Base-by-base conservation (phyloP, 2,113 vertebrate species). In the Rhegmatorhina hoffmannsi region DNA sequence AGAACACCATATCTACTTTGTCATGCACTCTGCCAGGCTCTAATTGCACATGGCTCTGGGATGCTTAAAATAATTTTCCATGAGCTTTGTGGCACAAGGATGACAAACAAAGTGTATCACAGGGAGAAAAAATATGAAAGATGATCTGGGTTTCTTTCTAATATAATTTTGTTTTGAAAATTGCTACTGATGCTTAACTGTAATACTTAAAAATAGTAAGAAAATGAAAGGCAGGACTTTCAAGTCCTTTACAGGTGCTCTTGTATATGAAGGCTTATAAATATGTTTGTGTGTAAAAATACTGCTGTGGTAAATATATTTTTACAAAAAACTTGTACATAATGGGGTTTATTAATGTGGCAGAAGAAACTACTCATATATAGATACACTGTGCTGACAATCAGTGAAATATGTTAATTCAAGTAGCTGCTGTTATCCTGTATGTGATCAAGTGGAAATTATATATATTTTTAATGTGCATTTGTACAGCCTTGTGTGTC, bases 41-140 rank as follows among this genome's bases (percentile, higher is more conserved):
- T 78, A 55, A 77, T 59, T 90, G 92, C 82, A 83, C 84, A 84
- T 77, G 50, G 50, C 70, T 85, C 79, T 93, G 79, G 43, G 85
- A 60, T 36, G 64, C 92, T 84, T 78, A 90, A 96, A 95, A 95
- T 85, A 86, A 80, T 85, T 83, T 92, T 93, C 76, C 40, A 31
- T 20, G 80, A 88, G 68, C 28, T 60, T 59, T 92, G 93, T 85
- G 74, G 68, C 84, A 90, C 79, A 76, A 63, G 70, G 79, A 58
- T 75, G 75, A 73, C 75, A 84, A 7, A 28, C 9, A 28, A 89
- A 73, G 29, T 47, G 8, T 44, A 82, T 72, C 19, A 81, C 56
- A 53, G 59, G 58, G 40, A 67, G 36, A 78, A 94, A 68, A 38
- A 50, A 75, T n/a, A 69, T 9, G 17, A 87, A 89, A 75, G 62